These are phyloP conservation scores for Porites rus DNA, from an alignment of 92 coral and sea anemone genomes.

Conservation along the genomic window DNA sequence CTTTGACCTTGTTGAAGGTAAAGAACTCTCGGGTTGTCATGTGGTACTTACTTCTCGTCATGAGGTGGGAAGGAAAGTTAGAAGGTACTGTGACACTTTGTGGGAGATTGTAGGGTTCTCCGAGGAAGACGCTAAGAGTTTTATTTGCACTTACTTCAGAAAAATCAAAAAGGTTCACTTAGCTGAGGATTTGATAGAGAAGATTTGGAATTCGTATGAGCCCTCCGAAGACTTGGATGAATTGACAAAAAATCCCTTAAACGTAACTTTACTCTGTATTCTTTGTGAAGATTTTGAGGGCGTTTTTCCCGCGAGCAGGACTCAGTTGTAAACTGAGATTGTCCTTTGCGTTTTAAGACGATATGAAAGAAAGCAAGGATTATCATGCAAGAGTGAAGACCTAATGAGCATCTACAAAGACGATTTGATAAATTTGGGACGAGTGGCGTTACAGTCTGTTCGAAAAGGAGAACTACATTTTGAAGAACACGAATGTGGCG, in stretches of 20 bases:
- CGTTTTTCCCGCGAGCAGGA: neutral
- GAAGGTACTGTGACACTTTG: neutral
- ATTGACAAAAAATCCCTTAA: neutral
- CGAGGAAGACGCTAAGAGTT: neutral
- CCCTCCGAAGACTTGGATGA: neutral
- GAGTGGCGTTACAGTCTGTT: too few species aligned
- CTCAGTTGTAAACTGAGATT: too few species aligned
- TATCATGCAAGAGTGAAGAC: too few species aligned
- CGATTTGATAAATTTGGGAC: too few species aligned
- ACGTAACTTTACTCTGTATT: neutral
- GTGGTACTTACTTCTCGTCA: neutral
- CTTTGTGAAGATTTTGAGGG: neutral
- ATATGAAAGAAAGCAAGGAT: too few species aligned
- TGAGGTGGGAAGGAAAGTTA: neutral
- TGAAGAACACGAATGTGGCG: too few species aligned
- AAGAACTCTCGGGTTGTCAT: neutral
- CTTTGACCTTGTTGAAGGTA: neutral
- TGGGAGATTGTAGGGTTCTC: slow-evolving; percentile 4
- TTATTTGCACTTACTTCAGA: neutral
- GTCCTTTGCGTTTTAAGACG: too few species aligned
- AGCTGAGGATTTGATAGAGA: neutral
- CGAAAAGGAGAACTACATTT: too few species aligned
- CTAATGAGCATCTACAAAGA: too few species aligned
- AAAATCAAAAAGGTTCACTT: neutral
- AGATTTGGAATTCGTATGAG: neutral